Evolutionary conservation across 53 echinoderm and acorn worm species (phyloP).

Genomic region (Hippasteria phrygiana): DNA sequence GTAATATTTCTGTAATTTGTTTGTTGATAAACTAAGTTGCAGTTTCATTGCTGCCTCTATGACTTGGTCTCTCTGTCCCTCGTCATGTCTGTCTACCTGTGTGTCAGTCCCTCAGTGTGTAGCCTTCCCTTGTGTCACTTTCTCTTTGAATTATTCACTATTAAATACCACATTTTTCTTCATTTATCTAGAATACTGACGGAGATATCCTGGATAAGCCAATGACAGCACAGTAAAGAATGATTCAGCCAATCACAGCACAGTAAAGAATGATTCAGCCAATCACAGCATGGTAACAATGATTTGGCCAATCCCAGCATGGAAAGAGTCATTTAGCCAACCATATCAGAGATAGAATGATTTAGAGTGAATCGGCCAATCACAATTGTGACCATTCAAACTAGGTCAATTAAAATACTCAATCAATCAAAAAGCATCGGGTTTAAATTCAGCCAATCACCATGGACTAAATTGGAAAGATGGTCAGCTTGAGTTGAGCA

Average conservation of each 20-base stretch:
- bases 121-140: neutral
- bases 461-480: neutral
- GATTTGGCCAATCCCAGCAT: neutral
- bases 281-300: neutral
- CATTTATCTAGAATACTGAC: neutral
- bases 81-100: no score
- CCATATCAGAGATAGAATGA: no score
- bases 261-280: constrained; percentile 14
- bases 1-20: no score
- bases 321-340: no score
- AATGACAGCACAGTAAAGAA: constrained; percentile 22
- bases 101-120: neutral
- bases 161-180: neutral
- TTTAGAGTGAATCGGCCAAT: no score
- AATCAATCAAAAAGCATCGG: neutral
- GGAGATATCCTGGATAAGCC: constrained; percentile 6
- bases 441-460: neutral
- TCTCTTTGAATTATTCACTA: neutral
- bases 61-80: no score
- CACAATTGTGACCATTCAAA: no score
- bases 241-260: neutral
- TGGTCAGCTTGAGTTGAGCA: neutral
- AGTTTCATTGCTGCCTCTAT: no score
- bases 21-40: no score
- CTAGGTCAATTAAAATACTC: no score